These are phyloP conservation scores for Pollimyrus isidori DNA, from an alignment of 2,113 vertebrate genomes.

Conservation along the genomic window DNA sequence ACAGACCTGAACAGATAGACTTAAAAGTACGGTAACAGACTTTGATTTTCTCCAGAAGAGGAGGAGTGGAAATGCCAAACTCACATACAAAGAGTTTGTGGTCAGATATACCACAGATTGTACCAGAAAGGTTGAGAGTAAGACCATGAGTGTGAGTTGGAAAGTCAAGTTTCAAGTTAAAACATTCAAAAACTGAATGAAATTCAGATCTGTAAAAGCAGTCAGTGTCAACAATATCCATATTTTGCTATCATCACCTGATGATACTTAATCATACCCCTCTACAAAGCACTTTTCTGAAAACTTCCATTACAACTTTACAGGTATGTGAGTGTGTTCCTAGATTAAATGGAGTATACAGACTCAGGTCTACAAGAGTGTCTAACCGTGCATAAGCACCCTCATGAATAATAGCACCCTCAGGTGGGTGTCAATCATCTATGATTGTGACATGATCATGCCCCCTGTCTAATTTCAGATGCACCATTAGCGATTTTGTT, in stretches of 20 bases:
- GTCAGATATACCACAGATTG: too few relatives aligned
- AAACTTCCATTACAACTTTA: not conserved
- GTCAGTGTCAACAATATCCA: too few relatives aligned
- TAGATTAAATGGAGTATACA: not conserved
- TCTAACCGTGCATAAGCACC: not conserved
- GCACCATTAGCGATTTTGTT: not conserved
- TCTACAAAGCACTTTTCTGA: not conserved
- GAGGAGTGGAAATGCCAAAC: too few relatives aligned
- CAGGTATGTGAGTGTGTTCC: not conserved
- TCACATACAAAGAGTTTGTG: too few relatives aligned
- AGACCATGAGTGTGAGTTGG: too few relatives aligned
- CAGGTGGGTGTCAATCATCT: not conserved
- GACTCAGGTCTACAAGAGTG: too few relatives aligned
- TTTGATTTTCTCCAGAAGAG: too few relatives aligned
- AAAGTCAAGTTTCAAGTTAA: too few relatives aligned
- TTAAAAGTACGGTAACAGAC: not conserved
- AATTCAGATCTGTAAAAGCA: too few relatives aligned
- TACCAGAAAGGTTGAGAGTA: too few relatives aligned
- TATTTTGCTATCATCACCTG: not conserved
- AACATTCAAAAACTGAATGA: too few relatives aligned
- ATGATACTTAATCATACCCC: not conserved
- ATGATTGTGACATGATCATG: not conserved
- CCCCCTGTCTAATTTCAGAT: not conserved
- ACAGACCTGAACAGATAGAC: not conserved
- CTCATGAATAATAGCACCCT: not conserved